phyloP scores from a whole-genome alignment of 2,888 invertebrate species.

The Glyphotaelius pellucidus region DNA sequence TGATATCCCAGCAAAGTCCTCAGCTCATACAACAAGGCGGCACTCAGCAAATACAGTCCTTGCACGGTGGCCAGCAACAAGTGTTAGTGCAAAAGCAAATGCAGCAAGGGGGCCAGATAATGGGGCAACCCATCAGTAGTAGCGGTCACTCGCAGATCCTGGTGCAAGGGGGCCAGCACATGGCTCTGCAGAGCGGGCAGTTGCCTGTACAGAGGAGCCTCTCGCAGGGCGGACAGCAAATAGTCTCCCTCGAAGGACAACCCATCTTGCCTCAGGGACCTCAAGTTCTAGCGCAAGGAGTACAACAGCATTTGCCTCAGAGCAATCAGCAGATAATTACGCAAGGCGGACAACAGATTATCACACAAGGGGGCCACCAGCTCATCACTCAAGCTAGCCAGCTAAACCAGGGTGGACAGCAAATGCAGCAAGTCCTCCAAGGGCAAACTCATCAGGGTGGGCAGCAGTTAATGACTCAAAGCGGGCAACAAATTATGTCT shows the following conservation, averaged over 20 bases:
- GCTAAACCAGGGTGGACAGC: slow-evolving; percentile 74
- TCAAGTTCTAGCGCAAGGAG: slow-evolving; percentile 72
- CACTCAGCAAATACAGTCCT: slow-evolving; percentile 69
- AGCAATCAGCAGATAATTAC: slow-evolving; percentile 76
- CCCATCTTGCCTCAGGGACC: slow-evolving; percentile 68
- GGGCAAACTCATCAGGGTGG: slow-evolving; percentile 71
- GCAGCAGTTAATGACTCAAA: slow-evolving; percentile 75
- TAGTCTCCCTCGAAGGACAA: slow-evolving; percentile 70
- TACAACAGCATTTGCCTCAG: slow-evolving; percentile 69
- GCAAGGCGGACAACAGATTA: slow-evolving; percentile 72
- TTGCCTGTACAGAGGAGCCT: slow-evolving; percentile 15
- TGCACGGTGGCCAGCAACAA: slow-evolving; percentile 76
- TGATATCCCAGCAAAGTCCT: slow-evolving; percentile 74
- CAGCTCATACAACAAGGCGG: slow-evolving; percentile 74
- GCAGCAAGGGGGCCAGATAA: slow-evolving; percentile 74
- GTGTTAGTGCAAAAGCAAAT: slow-evolving; percentile 79
- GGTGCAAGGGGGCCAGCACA: slow-evolving; percentile 76
- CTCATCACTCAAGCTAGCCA: slow-evolving; percentile 68
- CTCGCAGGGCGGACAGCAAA: slow-evolving; percentile 32
- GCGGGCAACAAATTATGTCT: slow-evolving; percentile 76
- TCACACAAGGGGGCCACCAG: slow-evolving; percentile 68
- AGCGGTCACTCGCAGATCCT: slow-evolving; percentile 75
- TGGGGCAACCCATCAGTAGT: slow-evolving; percentile 74
- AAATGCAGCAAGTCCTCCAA: slow-evolving; percentile 72
- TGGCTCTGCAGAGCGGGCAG: slow-evolving; percentile 72